Base-by-base conservation (phyloP, 2,888 invertebrate genomes). In the Ennomos fuscantarius region DNA sequence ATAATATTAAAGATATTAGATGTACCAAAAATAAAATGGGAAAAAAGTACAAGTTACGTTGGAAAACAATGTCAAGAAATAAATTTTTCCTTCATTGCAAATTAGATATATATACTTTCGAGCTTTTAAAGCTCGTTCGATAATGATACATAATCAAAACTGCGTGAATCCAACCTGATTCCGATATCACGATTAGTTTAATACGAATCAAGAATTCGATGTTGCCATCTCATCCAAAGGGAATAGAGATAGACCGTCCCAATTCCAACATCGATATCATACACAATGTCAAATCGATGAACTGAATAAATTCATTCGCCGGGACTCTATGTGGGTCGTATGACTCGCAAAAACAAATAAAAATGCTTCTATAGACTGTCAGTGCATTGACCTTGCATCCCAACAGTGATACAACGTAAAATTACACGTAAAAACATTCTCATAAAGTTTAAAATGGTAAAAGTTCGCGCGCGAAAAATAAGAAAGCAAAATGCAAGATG, bases 271-370 rank as follows among this genome's bases (percentile, higher is more conserved):
- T 60, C 78, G 79, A 86, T 87, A 88, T 84, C 82, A 87, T 79
- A 85, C 86, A 86, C 86, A 86, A 87, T 83, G 79, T 79, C 77
- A 75, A 88, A 92, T 92, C 91, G 89, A 92, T 92, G 89, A 52
- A 76, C 84, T 81, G 89, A 89, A 90, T 91, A 90, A 90, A 89
- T 90, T 89, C 90, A 91, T 89, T 89, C 89, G 75, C 67, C 67
- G 76, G 76, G 81, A 76, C 79, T 79, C 82, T 55, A 92, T 90
- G 86, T 92, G 87, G 91, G 91, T 91, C 91, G 90, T 76, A 80
- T 83, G 83, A 86, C 86, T 86, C 85, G 82, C 89, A 88, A 87
- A 88, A 91, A 91, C 89, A 92, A 91, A 91, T 89, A 89, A 90
- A 90, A 92, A 89, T 86, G 84, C 87, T 82, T 73, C 86, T 87